These are phyloP conservation scores for Tricholauxania praeusta DNA, from an alignment of 2,888 invertebrate genomes.

Conservation along the genomic window DNA sequence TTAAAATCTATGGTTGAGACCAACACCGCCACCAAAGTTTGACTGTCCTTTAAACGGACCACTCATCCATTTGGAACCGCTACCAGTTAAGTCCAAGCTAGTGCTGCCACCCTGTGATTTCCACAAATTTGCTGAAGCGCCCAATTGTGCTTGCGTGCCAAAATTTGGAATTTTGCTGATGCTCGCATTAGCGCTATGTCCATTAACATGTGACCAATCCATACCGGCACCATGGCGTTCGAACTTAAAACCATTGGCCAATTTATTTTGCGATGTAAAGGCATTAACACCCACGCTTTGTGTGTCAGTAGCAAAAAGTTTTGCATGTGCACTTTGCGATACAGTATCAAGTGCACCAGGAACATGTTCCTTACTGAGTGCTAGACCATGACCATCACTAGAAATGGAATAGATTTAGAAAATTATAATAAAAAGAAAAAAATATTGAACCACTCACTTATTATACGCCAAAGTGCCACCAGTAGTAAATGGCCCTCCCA, in stretches of 20 bases:
- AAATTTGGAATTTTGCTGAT: slow-evolving; percentile 58
- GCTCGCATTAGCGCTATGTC: slow-evolving; percentile 54
- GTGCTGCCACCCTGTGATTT: slow-evolving; percentile 53
- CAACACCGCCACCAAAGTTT: too few species aligned
- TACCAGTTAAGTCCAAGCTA: slow-evolving; percentile 51
- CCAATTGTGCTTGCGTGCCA: slow-evolving; percentile 54
- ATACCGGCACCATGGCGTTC: slow-evolving; percentile 58
- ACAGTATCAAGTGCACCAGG: slow-evolving; percentile 47
- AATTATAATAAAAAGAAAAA: neutral
- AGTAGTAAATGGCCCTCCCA: slow-evolving; percentile 47
- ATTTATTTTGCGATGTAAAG: slow-evolving; percentile 57
- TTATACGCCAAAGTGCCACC: slow-evolving; percentile 48
- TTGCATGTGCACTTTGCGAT: slow-evolving; percentile 45
- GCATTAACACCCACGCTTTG: slow-evolving; percentile 59
- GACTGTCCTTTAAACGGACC: too few species aligned
- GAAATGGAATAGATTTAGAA: neutral
- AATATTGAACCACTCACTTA: slow-evolving; percentile 41
- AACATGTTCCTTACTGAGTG: slow-evolving; percentile 41
- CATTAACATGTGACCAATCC: slow-evolving; percentile 57
- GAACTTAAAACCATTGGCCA: slow-evolving; percentile 59
- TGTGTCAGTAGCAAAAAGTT: slow-evolving; percentile 53
- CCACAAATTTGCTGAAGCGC: slow-evolving; percentile 52
- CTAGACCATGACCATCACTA: slow-evolving; percentile 45
- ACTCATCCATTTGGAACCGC: slow-evolving; percentile 43
- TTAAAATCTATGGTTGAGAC: too few species aligned